phyloP scores from a whole-genome alignment of 2,888 invertebrate genomes.

The Athripsodes cinereus region DNA sequence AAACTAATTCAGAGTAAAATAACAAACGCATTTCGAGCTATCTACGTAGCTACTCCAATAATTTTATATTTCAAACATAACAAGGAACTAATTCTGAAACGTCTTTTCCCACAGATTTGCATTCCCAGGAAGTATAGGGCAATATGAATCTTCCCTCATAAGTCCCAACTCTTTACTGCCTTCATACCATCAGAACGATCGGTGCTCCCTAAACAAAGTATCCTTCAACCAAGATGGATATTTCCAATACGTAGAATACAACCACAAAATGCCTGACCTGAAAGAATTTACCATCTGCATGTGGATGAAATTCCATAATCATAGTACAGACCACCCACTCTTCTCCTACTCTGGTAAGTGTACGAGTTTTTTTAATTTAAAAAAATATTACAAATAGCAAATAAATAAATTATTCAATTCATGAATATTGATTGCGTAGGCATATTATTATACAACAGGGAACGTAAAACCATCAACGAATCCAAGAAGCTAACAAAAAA shows the following conservation, averaged over 20 bases:
- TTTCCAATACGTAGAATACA: constrained; percentile 70
- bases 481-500: too few species aligned
- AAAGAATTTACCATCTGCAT: constrained; percentile 79
- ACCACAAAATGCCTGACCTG: constrained; percentile 63
- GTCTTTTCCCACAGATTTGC: too few species aligned
- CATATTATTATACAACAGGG: background rate
- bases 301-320: constrained; percentile 79
- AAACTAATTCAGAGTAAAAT: too few species aligned
- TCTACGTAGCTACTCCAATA: too few species aligned
- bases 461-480: background rate
- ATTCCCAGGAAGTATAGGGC: background rate
- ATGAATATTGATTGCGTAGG: background rate
- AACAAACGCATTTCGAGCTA: too few species aligned
- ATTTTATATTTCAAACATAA: too few species aligned
- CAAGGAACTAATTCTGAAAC: too few species aligned
- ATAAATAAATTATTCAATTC: background rate
- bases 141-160: constrained; percentile 4
- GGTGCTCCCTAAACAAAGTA: constrained; percentile 64
- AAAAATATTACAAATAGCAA: background rate
- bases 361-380: background rate
- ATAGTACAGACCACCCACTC: constrained; percentile 74
- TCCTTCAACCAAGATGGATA: constrained; percentile 61
- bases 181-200: constrained; percentile 38
- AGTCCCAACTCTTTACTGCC: constrained; percentile 3
- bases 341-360: constrained; percentile 73